These are phyloP conservation scores for Drosophila azteca DNA, from an alignment of 1,140 invertebrate genomes.

Conservation along the genomic window DNA sequence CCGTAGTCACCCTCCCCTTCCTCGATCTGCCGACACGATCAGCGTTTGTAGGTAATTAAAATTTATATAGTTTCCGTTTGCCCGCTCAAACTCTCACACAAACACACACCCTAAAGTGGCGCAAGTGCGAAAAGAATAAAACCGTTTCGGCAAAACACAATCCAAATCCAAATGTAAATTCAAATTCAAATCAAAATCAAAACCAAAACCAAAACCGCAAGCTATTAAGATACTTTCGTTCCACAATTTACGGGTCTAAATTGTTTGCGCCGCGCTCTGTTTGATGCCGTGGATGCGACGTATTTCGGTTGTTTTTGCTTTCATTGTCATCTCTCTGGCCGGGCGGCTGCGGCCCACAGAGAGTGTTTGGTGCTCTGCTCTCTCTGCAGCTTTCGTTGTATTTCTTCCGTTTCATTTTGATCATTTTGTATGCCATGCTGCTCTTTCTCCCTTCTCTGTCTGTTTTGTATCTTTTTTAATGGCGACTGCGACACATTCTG, in stretches of 20 bases:
- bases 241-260: constrained; percentile 40
- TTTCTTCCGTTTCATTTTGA: constrained; percentile 22
- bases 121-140: constrained; percentile 9
- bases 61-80: constrained; percentile 46
- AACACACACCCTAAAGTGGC: not conserved
- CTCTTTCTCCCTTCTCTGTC: not conserved
- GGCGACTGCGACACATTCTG: constrained; percentile 40
- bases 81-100: constrained; percentile 14
- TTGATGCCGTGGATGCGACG: not conserved
- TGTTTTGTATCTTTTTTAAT: constrained; percentile 18
- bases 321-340: constrained; percentile 34
- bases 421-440: constrained; percentile 36
- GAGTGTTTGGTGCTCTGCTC: constrained; percentile 30
- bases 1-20: constrained; percentile 13
- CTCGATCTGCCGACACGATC: no score
- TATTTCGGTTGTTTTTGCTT: constrained; percentile 15
- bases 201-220: constrained; percentile 30
- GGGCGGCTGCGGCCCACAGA: not conserved
- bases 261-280: constrained; percentile 34
- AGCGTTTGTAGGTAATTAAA: constrained; percentile 42
- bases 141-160: constrained; percentile 8
- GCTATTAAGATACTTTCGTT: constrained; percentile 47
- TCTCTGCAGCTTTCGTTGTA: no score
- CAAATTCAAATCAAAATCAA: not conserved
- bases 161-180: not conserved